phyloP scores from a whole-genome alignment of 2,888 invertebrate species.

The Callyntrura guangdongensis region DNA sequence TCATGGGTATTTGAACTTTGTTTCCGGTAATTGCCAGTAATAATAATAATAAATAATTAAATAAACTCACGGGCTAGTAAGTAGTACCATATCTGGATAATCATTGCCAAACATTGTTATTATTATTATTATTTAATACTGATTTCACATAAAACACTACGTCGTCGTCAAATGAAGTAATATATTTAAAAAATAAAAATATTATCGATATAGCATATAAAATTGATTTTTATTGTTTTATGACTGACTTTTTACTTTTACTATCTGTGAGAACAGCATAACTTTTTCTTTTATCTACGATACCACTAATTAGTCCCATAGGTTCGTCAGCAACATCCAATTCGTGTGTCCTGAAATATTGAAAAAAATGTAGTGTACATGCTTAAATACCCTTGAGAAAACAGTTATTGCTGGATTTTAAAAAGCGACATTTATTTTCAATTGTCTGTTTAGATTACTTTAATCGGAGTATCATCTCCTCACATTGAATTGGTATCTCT shows the following conservation, averaged over 20 bases:
- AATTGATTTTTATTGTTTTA: conserved; percentile 2
- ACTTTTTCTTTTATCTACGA: conserved; percentile 75
- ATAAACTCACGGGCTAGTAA: conserved; percentile 37
- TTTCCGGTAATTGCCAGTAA: conserved; percentile 71
- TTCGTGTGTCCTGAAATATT: conserved; percentile 18
- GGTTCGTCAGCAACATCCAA: conserved; percentile 36
- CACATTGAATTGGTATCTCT: conserved; percentile 68
- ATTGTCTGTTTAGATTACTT: conserved; percentile 9
- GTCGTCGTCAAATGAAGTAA: conserved; percentile 40
- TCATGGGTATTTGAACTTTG: conserved; percentile 72
- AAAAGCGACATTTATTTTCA: too few species aligned
- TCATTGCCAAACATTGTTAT: conserved; percentile 24
- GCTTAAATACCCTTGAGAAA: too few species aligned
- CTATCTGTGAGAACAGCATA: background rate
- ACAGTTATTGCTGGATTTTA: too few species aligned
- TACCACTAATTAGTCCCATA: conserved; percentile 65
- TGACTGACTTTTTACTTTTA: background rate
- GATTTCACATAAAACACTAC: conserved; percentile 1
- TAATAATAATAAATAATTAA: conserved; percentile 48
- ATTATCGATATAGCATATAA: conserved; percentile 30
- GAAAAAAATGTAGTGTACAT: too few species aligned
- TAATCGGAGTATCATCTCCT: conserved; percentile 65
- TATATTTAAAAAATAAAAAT: conserved; percentile 31
- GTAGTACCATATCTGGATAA: conserved; percentile 15
- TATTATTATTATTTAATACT: conserved; percentile 12